A percentile compares a stretch with the other conserved stretches of the same genome.
These are phyloP conservation scores for Monomorium pharaonis DNA, from an alignment of 1,140 invertebrate species.

Conservation along the genomic window DNA sequence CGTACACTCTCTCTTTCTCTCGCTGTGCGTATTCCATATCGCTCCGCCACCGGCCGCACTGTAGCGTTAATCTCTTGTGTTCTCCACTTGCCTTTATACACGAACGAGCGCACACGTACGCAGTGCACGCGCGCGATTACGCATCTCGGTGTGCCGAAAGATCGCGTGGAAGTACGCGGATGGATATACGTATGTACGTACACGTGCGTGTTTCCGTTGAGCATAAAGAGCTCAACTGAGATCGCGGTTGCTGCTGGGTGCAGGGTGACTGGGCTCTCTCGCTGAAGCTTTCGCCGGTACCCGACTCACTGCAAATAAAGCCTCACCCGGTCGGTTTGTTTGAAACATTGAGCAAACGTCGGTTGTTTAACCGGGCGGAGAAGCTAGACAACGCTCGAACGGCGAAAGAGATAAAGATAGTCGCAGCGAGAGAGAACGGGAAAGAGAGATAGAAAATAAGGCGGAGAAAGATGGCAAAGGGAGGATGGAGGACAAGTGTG, in stretches of 20 bases:
- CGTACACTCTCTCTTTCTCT: neutral
- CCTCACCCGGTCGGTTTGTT: constrained; percentile 75
- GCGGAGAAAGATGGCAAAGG: neutral
- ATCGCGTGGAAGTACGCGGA: constrained; percentile 12
- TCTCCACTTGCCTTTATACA: constrained; percentile 24
- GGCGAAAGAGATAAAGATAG: constrained; percentile 57
- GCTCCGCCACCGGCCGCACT: neutral
- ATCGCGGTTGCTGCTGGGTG: constrained; percentile 41
- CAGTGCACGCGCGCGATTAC: neutral
- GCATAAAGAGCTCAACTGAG: constrained; percentile 56
- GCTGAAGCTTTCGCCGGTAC: constrained; percentile 40
- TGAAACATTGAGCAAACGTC: constrained; percentile 79
- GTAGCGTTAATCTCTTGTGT: constrained; percentile 25
- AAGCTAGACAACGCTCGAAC: constrained; percentile 66
- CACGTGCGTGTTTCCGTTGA: constrained; percentile 30
- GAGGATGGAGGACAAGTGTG: neutral
- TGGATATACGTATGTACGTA: constrained; percentile 26
- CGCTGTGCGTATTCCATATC: constrained; percentile 16
- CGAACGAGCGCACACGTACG: neutral
- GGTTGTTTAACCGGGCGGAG: constrained; percentile 75
- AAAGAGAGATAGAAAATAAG: constrained; percentile 18
- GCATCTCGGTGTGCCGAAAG: neutral
- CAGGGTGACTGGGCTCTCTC: constrained; percentile 37
- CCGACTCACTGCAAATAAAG: constrained; percentile 78
- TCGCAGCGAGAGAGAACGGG: neutral